Percentiles rank a stretch among this genome's conserved stretches.
Conservation (phyloP, 2,797 vertebrate species). For the Pogonophryne albipinna region DNA sequence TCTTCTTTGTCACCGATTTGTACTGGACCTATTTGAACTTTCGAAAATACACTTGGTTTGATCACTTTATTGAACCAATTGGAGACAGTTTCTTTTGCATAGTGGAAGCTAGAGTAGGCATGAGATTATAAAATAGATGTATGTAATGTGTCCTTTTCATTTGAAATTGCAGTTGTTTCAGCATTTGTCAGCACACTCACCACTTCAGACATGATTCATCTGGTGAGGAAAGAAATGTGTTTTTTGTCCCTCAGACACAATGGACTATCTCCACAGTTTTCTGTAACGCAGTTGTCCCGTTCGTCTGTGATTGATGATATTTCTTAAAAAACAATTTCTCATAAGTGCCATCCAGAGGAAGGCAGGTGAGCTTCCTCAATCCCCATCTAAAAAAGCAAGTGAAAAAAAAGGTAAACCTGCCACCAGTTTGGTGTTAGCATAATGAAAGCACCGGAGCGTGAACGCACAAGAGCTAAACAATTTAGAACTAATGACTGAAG, state of each 20-base stretch:
- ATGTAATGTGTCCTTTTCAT: conserved; percentile 17
- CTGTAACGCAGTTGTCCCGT: conserved; percentile 48
- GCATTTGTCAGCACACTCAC: conserved; percentile 34
- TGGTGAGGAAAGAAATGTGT: conserved; percentile 22
- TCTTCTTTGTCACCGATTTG: not conserved
- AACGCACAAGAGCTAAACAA: conserved; percentile 64
- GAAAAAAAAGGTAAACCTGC: conserved; percentile 51
- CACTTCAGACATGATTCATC: conserved; percentile 29
- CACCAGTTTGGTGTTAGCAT: conserved; percentile 66
- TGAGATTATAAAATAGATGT: too few species aligned
- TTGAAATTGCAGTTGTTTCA: conserved; percentile 20
- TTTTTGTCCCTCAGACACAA: conserved; percentile 20
- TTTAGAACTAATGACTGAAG: conserved; percentile 68
- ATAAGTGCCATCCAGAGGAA: conserved; percentile 57
- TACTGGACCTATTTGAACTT: too few species aligned
- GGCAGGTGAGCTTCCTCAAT: conserved; percentile 71
- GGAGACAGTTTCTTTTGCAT: not conserved
- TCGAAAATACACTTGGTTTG: not conserved
- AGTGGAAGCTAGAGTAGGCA: not conserved
- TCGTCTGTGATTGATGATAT: conserved; percentile 79
- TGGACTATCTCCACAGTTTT: conserved; percentile 54
- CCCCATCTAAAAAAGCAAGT: conserved; percentile 51
- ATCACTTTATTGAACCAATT: not conserved
- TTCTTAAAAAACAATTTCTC: conserved; percentile 80
- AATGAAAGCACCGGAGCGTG: conserved; percentile 73